phyloP scores from a whole-genome alignment of 2,888 invertebrate genomes.

The Agrenia bidenticulata region DNA sequence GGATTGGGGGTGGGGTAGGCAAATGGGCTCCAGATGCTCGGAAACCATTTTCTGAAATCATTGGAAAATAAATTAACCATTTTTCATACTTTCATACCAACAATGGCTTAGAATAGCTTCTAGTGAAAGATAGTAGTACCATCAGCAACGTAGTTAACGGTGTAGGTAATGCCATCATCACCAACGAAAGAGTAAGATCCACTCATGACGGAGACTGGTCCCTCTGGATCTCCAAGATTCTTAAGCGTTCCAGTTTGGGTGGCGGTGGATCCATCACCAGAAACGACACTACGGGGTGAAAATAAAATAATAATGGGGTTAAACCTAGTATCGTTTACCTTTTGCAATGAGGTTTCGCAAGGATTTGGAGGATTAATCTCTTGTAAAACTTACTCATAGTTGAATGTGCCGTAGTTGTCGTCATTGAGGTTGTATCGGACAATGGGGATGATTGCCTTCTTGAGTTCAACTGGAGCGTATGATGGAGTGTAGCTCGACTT shows the following conservation, averaged over 20 bases:
- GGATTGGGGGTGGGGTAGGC: conserved; percentile 26
- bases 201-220: conserved; percentile 31
- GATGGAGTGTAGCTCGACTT: background rate
- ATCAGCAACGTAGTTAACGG: conserved; percentile 29
- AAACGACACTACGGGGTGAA: background rate
- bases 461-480: background rate
- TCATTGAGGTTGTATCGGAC: conserved; percentile 21
- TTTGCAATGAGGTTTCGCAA: too few relatives aligned
- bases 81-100: too few relatives aligned
- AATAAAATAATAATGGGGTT: too few relatives aligned
- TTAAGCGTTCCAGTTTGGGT: conserved; percentile 17
- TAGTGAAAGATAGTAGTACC: too few relatives aligned
- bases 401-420: conserved; percentile 28
- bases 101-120: too few relatives aligned
- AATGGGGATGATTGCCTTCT: conserved; percentile 24
- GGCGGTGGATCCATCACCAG: conserved; percentile 22
- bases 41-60: conserved; percentile 19
- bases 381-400: conserved; percentile 11
- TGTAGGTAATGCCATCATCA: conserved; percentile 37
- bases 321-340: too few relatives aligned
- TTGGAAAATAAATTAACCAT: too few relatives aligned
- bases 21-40: conserved; percentile 22
- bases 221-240: conserved; percentile 25
- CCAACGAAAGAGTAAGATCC: conserved; percentile 39
- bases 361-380: too few relatives aligned